Conservation (phyloP, 2,888 invertebrate genomes). For the Ectemnius lituratus region DNA sequence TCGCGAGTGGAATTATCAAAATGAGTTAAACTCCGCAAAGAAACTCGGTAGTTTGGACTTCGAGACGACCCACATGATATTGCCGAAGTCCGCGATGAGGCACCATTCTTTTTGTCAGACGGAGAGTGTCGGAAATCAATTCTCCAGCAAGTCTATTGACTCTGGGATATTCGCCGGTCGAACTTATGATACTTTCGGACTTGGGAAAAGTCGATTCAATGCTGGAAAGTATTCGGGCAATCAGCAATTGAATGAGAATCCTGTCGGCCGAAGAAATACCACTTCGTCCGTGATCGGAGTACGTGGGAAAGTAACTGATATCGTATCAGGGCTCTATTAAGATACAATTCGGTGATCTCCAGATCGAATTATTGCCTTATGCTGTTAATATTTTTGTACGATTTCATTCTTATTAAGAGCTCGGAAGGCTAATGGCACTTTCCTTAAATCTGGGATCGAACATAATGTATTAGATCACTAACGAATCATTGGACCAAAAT, state of each 20-base stretch:
- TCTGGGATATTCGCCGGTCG: conserved; percentile 69
- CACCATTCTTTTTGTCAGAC: conserved; percentile 57
- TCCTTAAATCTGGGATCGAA: too few species aligned
- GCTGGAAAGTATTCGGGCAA: conserved; percentile 75
- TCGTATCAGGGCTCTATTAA: conserved; percentile 75
- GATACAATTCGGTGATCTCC: too few species aligned
- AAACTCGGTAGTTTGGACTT: conserved; percentile 46
- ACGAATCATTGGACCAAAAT: too few species aligned
- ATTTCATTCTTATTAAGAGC: too few species aligned
- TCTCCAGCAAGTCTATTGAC: conserved; percentile 61
- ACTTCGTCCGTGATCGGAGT: conserved; percentile 63
- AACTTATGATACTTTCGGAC: conserved; percentile 72
- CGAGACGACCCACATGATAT: conserved; percentile 42
- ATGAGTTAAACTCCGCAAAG: conserved; percentile 57
- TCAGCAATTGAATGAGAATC: conserved; percentile 54
- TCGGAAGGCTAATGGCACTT: too few species aligned
- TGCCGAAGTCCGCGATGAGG: conserved; percentile 42
- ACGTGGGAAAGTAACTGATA: conserved; percentile 74
- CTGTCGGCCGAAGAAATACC: conserved; percentile 63
- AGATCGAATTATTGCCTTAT: too few species aligned
- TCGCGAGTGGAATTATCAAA: conserved; percentile 61
- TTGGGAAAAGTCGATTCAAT: conserved; percentile 73
- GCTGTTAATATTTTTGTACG: too few species aligned
- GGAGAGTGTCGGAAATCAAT: conserved; percentile 57
- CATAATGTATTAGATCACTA: too few species aligned